phyloP scores from a whole-genome alignment of 2,888 invertebrate species.

The Ashinkailepas kermadecensis region DNA sequence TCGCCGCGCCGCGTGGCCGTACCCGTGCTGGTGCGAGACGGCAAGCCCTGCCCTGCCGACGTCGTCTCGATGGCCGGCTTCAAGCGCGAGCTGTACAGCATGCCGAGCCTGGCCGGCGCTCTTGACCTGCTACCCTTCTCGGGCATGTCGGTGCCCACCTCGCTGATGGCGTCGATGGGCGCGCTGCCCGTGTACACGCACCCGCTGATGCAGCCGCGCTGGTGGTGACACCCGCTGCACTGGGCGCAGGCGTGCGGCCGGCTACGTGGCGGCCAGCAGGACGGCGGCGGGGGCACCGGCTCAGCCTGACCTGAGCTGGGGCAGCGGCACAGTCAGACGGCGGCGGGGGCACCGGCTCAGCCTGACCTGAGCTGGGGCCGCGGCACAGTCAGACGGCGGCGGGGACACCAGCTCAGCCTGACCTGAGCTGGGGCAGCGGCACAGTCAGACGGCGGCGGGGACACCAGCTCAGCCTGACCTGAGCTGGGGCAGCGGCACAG shows the following conservation, averaged over 20 bases:
- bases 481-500: too few relatives aligned
- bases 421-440: too few relatives aligned
- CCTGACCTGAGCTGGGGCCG: too few relatives aligned
- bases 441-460: too few relatives aligned
- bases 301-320: too few relatives aligned
- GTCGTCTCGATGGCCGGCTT: constrained; percentile 26
- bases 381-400: too few relatives aligned
- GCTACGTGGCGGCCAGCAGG: too few relatives aligned
- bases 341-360: too few relatives aligned
- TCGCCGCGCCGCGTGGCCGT: constrained; percentile 89
- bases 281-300: too few relatives aligned
- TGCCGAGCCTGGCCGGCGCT: not conserved
- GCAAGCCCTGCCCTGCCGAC: constrained; percentile 64
- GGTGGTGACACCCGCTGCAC: constrained; percentile 13
- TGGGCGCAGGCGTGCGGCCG: not conserved
- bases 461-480: too few relatives aligned
- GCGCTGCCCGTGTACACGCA: constrained; percentile 15
- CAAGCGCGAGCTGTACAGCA: not conserved
- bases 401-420: too few relatives aligned
- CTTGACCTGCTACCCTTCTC: constrained; percentile 9
- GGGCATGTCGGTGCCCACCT: not conserved
- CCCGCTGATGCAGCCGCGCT: constrained; percentile 20
- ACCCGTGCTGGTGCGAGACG: constrained; percentile 87
- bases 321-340: too few relatives aligned
- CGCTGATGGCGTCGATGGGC: not conserved